These are phyloP conservation scores for Dufourea novaeangliae DNA, from an alignment of 1,140 invertebrate species.

Conservation along the genomic window DNA sequence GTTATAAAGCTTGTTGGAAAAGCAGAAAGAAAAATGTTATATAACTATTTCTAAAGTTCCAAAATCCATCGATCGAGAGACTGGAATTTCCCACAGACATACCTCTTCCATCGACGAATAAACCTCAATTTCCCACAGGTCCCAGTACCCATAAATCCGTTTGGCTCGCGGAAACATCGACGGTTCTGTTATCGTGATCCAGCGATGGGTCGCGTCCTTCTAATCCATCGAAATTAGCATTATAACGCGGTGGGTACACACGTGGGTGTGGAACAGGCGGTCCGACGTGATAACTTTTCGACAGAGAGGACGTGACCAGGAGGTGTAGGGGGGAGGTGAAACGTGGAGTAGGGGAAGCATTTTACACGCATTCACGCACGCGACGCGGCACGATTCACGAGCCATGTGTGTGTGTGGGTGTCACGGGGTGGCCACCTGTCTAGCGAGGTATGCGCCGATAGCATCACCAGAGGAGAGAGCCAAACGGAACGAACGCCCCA, in stretches of 20 bases:
- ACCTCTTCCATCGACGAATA: no score
- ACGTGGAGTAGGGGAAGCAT: not conserved
- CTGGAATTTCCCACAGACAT: not conserved
- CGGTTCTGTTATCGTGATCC: constrained; percentile 38
- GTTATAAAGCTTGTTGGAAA: no score
- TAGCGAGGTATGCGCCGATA: constrained; percentile 79
- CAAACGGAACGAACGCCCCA: constrained; percentile 76
- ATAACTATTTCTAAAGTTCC: no score
- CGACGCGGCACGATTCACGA: constrained; percentile 53
- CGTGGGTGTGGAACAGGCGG: constrained; percentile 54
- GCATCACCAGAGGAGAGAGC: constrained; percentile 72
- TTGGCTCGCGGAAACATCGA: no score
- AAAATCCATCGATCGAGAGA: no score
- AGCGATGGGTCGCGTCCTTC: constrained; percentile 7
- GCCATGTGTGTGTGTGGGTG: constrained; percentile 78
- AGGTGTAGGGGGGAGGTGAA: not conserved
- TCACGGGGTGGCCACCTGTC: constrained; percentile 79
- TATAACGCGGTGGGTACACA: constrained; percentile 1
- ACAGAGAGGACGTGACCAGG: not conserved
- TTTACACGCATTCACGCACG: constrained; percentile 38
- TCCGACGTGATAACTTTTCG: constrained; percentile 50
- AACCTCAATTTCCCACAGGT: not conserved
- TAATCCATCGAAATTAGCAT: constrained; percentile 55
- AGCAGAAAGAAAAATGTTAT: no score
- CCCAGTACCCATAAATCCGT: not conserved